phyloP scores from a whole-genome alignment of 2,888 invertebrate genomes.

The Lithophane semibrunnea region DNA sequence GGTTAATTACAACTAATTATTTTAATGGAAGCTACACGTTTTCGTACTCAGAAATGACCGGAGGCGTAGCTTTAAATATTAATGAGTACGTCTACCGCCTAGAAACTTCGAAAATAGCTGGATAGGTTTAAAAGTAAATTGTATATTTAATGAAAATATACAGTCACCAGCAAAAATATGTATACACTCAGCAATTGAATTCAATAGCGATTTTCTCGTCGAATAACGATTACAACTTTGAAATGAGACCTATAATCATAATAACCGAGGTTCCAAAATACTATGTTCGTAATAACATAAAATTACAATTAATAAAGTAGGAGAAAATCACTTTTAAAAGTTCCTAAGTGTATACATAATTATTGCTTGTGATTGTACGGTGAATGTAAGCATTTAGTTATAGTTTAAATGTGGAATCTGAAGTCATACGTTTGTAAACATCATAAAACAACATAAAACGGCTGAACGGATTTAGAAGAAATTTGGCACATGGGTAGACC shows the following conservation, averaged over 20 bases:
- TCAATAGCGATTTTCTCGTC: too few species aligned
- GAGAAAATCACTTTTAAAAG: too few species aligned
- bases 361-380: background rate
- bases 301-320: too few species aligned
- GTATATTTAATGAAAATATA: slow-evolving; percentile 1
- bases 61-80: slow-evolving; percentile 23
- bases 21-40: slow-evolving; percentile 47
- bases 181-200: too few species aligned
- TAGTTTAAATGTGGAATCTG: background rate
- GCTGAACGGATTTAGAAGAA: too few species aligned
- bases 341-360: too few species aligned
- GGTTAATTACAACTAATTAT: slow-evolving; percentile 48
- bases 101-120: slow-evolving; percentile 17
- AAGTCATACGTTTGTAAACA: background rate
- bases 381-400: background rate
- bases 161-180: too few species aligned
- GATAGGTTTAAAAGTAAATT: slow-evolving; percentile 20
- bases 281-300: too few species aligned
- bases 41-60: slow-evolving; percentile 38
- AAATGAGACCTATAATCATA: too few species aligned
- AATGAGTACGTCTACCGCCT: slow-evolving; percentile 16
- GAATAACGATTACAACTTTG: too few species aligned
- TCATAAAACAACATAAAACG: background rate
- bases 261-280: too few species aligned
- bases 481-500: too few species aligned